Percentiles rank a stretch among this genome's conserved stretches.
These are phyloP conservation scores for Hanleya hanleyi DNA, from an alignment of 2,888 invertebrate genomes.

Conservation along the genomic window DNA sequence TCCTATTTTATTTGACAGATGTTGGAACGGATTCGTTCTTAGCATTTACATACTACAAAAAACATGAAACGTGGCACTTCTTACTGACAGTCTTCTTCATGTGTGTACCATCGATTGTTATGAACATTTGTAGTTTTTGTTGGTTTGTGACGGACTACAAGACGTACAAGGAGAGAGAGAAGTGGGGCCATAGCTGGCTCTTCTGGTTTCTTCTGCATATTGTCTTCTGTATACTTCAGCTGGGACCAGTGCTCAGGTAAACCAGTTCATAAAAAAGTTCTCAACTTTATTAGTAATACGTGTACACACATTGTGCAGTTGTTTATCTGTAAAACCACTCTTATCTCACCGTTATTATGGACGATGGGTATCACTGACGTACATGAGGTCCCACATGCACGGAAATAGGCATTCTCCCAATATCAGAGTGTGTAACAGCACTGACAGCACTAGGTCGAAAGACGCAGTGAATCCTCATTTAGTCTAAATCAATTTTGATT, in stretches of 20 bases:
- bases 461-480: too few species aligned
- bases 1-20: conserved; percentile 4
- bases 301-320: too few species aligned
- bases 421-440: too few species aligned
- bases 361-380: too few species aligned
- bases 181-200: conserved; percentile 5
- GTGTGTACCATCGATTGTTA: background rate
- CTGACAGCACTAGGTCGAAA: too few species aligned
- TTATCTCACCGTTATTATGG: too few species aligned
- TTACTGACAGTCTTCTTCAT: background rate
- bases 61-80: background rate
- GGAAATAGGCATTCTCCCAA: too few species aligned
- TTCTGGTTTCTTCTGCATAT: conserved; percentile 20
- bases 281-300: too few species aligned
- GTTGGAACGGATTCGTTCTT: conserved; percentile 2
- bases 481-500: too few species aligned
- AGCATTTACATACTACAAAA: background rate
- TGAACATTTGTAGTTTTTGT: conserved; percentile 8
- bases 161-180: background rate
- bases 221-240: conserved; percentile 53
- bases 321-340: too few species aligned
- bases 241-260: conserved; percentile 64
- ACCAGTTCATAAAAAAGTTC: too few species aligned
- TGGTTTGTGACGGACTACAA: conserved; percentile 8
- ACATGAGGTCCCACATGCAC: too few species aligned